Percentiles rank a stretch among this genome's conserved stretches.
Conservation (phyloP, 2,888 invertebrate species). For the Leucozona laternaria region DNA sequence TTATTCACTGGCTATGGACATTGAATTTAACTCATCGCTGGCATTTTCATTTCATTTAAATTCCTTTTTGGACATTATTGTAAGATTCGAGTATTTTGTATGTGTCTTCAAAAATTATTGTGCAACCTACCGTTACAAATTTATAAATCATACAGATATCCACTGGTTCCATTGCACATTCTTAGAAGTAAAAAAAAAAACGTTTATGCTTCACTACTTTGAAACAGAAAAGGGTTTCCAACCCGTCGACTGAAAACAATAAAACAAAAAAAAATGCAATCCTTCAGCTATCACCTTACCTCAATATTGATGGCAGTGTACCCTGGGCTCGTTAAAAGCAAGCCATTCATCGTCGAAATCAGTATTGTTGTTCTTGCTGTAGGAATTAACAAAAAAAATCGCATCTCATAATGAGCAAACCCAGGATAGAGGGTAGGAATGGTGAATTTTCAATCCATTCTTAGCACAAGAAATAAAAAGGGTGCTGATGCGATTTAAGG, state of each 20-base stretch:
- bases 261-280: slow-evolving; percentile 56
- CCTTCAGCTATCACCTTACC: slow-evolving; percentile 58
- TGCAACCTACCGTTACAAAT: slow-evolving; percentile 39
- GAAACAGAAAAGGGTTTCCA: slow-evolving; percentile 60
- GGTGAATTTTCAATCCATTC: slow-evolving; percentile 49
- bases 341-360: slow-evolving; percentile 53
- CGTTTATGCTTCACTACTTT: slow-evolving; percentile 45
- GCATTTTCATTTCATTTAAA: background rate
- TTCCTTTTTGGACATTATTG: background rate
- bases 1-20: background rate
- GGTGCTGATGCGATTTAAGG: slow-evolving; percentile 47
- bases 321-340: slow-evolving; percentile 68
- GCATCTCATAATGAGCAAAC: slow-evolving; percentile 51
- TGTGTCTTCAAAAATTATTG: slow-evolving; percentile 18
- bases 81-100: background rate
- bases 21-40: background rate
- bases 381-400: slow-evolving; percentile 36
- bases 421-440: slow-evolving; percentile 40
- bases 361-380: slow-evolving; percentile 47
- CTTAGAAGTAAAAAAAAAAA: slow-evolving; percentile 9
- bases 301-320: slow-evolving; percentile 55
- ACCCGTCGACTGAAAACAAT: slow-evolving; percentile 33
- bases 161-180: background rate
- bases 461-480: slow-evolving; percentile 43
- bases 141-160: slow-evolving; percentile 18